phyloP scores from a whole-genome alignment of 2,113 vertebrate species.

The Aythya baeri region DNA sequence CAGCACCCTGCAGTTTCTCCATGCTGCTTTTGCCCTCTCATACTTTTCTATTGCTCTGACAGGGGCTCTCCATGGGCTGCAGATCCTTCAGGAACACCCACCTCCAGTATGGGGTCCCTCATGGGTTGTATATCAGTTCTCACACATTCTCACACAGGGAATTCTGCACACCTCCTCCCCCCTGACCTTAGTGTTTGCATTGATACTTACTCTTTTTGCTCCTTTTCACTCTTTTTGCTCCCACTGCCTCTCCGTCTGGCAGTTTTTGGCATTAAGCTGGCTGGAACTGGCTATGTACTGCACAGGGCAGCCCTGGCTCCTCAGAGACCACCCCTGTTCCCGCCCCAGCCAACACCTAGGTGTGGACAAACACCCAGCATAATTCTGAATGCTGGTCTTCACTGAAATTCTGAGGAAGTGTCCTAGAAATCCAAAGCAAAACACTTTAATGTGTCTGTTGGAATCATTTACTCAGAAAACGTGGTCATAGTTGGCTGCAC shows the following conservation, averaged over 20 bases:
- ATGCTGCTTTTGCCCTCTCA: background rate
- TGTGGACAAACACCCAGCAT: accelerated
- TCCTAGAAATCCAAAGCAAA: background rate
- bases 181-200: accelerated
- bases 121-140: accelerated
- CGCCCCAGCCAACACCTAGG: no score
- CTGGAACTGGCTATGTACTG: accelerated
- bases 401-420: accelerated
- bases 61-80: background rate
- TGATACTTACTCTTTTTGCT: accelerated
- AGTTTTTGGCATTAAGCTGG: accelerated
- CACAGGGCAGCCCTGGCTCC: accelerated
- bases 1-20: background rate
- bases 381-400: background rate
- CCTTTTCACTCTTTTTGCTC: background rate
- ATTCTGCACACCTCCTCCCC: background rate
- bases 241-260: background rate
- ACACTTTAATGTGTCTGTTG: accelerated
- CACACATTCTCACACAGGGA: no score
- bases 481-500: accelerated
- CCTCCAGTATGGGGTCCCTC: accelerated
- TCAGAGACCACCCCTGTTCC: background rate
- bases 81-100: background rate
- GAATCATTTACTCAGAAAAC: accelerated
- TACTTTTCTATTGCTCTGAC: accelerated